Conservation (phyloP, 2,888 invertebrate species). For the Nomada ferruginata region DNA sequence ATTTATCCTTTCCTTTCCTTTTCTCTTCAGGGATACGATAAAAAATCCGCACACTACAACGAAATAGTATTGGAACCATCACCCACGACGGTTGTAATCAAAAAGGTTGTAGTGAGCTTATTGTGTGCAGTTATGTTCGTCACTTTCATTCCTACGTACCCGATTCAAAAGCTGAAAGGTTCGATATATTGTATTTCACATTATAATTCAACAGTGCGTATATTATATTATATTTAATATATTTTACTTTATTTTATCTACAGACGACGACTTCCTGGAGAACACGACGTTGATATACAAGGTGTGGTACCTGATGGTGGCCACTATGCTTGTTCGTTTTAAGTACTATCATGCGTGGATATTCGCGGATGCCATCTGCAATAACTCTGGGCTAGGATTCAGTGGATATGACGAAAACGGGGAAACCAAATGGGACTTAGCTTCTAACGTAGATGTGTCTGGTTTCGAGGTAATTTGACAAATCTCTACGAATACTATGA, state of each 20-base stretch:
- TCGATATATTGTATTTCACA: constrained; percentile 37
- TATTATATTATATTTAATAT: too few relatives aligned
- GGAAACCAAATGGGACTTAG: constrained; percentile 94
- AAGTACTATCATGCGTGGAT: constrained; percentile 99
- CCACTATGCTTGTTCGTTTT: constrained; percentile 92
- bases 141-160: constrained; percentile 89
- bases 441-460: constrained; percentile 95
- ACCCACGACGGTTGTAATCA: constrained; percentile 88
- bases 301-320: constrained; percentile 90
- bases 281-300: constrained; percentile 87
- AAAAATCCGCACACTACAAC: constrained; percentile 80
- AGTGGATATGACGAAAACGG: constrained; percentile 92
- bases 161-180: constrained; percentile 90
- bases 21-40: constrained; percentile 84
- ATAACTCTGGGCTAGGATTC: constrained; percentile 96
- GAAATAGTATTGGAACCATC: constrained; percentile 89
- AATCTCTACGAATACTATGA: too few relatives aligned
- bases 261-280: constrained; percentile 88
- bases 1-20: constrained; percentile 45
- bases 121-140: constrained; percentile 90
- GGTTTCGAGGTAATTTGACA: constrained; percentile 91
- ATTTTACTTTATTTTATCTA: constrained; percentile 56
- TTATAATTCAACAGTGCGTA: not conserved
- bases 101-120: constrained; percentile 90
- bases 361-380: constrained; percentile 97